Evolutionary conservation across 1,140 invertebrate species (phyloP).

Genomic region (Chrysopa pallens): DNA sequence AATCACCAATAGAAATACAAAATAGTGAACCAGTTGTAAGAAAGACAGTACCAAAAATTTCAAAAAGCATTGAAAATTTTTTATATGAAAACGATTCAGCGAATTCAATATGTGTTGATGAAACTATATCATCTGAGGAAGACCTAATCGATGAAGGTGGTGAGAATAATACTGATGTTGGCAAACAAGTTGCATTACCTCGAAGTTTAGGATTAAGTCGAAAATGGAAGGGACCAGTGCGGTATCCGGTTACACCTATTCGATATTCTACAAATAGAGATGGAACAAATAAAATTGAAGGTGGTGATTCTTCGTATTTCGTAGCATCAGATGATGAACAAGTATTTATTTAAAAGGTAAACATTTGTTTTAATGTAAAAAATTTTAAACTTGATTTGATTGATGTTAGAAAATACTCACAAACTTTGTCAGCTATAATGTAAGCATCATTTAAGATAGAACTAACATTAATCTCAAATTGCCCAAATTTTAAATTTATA

Average conservation of each 20-base stretch:
- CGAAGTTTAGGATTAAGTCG: constrained; percentile 31
- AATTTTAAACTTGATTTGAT: too few relatives aligned
- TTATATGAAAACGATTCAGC: constrained; percentile 1
- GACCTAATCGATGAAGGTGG: neutral
- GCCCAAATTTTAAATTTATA: too few relatives aligned
- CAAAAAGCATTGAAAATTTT: constrained; percentile 3
- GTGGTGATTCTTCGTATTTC: constrained; percentile 5
- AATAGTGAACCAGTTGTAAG: neutral
- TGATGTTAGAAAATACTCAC: too few relatives aligned
- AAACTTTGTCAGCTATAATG: too few relatives aligned
- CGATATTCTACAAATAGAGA: too few relatives aligned
- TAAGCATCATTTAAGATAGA: too few relatives aligned
- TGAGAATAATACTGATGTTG: neutral
- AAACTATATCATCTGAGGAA: neutral
- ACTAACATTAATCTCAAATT: too few relatives aligned
- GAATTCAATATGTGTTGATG: constrained; percentile 2
- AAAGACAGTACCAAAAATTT: constrained; percentile 13
- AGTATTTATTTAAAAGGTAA: constrained; percentile 18
- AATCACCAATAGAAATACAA: neutral
- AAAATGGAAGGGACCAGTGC: constrained; percentile 33
- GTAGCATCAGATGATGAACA: constrained; percentile 21
- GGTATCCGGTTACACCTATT: constrained; percentile 36
- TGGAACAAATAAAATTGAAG: neutral
- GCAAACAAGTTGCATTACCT: constrained; percentile 25
- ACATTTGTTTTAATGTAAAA: neutral